A percentile compares a stretch with the other conserved stretches of the same genome.
Conservation (phyloP, 92 coral and sea anemone species). For the Porites lobata region DNA sequence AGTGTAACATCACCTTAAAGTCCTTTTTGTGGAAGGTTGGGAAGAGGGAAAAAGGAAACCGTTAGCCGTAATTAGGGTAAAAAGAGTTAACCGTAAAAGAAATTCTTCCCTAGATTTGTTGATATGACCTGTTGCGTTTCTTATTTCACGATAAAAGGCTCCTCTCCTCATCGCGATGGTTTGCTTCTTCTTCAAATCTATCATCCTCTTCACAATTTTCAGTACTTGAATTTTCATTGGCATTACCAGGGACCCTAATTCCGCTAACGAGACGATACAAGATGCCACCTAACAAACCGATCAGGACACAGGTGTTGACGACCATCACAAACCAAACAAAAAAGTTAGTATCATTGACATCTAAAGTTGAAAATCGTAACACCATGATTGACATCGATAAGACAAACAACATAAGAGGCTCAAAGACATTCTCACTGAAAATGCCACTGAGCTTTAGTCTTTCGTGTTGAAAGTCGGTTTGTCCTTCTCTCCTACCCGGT, state of each 20-base stretch:
- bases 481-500: not conserved
- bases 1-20: too few species aligned
- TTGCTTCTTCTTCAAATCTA: not conserved
- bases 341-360: not conserved
- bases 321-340: constrained; percentile 62
- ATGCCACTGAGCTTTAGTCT: not conserved
- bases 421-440: constrained; percentile 61
- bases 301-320: constrained; percentile 35
- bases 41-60: too few species aligned
- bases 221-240: not conserved
- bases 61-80: too few species aligned
- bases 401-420: constrained; percentile 54
- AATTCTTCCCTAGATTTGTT: too few species aligned
- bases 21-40: too few species aligned
- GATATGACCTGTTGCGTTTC: too few species aligned
- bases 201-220: not conserved
- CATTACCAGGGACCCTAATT: not conserved
- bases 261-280: constrained; percentile 7
- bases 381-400: constrained; percentile 66
- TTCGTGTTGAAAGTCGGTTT: too few species aligned
- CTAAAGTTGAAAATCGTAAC: constrained; percentile 62
- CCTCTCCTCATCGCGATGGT: constrained; percentile 10
- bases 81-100: too few species aligned
- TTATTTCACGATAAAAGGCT: not conserved
- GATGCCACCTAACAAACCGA: constrained; percentile 20